These are phyloP conservation scores for Orchesella cincta DNA, from an alignment of 1,140 invertebrate genomes.

Conservation along the genomic window DNA sequence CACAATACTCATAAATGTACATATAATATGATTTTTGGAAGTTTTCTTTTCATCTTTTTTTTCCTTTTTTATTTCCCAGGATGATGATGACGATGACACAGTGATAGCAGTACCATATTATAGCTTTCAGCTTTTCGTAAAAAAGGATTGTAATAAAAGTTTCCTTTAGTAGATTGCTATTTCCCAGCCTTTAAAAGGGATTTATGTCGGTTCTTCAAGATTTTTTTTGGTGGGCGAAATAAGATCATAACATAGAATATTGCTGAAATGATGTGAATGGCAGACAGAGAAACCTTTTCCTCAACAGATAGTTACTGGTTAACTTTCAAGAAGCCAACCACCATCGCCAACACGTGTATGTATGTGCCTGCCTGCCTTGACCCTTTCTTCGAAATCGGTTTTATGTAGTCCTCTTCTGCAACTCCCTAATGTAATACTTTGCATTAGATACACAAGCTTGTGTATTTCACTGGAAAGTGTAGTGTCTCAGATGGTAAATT, in stretches of 20 bases:
- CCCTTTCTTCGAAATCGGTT: background rate
- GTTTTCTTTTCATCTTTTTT: slow-evolving; percentile 6
- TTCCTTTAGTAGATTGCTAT: slow-evolving; percentile 17
- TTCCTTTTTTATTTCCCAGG: slow-evolving; percentile 12
- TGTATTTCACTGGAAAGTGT: background rate
- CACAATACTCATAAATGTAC: slow-evolving; percentile 11
- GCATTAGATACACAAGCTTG: background rate
- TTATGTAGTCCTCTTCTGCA: background rate
- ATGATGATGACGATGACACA: slow-evolving; percentile 16
- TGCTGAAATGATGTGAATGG: background rate
- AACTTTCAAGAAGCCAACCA: background rate
- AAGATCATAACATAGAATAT: background rate
- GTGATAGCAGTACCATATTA: slow-evolving; percentile 8
- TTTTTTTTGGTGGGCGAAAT: background rate
- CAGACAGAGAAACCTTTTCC: background rate
- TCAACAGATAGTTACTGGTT: background rate
- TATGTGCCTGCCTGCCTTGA: background rate
- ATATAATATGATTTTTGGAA: background rate
- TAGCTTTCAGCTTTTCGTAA: slow-evolving; percentile 9
- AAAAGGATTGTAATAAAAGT: slow-evolving; percentile 20
- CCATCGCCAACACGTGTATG: background rate
- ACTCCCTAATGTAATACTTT: slow-evolving; percentile 2
- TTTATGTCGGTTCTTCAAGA: slow-evolving; percentile 1
- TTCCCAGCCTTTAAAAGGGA: slow-evolving; percentile 17
- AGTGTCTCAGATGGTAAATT: background rate